phyloP scores from a whole-genome alignment of 2,113 vertebrate genomes.

The Platycercus adscitus region DNA sequence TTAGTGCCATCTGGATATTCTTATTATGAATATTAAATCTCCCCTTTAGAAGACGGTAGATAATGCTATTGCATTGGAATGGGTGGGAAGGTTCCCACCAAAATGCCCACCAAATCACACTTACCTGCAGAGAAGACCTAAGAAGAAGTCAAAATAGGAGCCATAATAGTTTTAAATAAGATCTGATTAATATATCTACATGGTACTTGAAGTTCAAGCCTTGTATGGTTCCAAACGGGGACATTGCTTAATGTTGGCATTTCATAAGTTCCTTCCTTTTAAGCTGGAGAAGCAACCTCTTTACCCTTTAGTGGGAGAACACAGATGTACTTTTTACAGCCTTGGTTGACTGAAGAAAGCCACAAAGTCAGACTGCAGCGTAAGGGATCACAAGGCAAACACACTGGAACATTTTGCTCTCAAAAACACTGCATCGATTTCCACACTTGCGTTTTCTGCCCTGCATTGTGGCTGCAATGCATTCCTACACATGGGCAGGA shows the following conservation, averaged over 20 bases:
- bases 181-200: neutral
- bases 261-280: neutral
- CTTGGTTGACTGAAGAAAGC: neutral
- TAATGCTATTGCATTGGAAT: neutral
- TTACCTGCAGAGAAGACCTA: neutral
- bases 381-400: neutral
- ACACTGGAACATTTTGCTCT: slow-evolving; percentile 10
- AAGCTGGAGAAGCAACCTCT: neutral
- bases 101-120: neutral
- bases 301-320: neutral
- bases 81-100: neutral
- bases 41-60: neutral
- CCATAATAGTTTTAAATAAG: neutral
- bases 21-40: neutral
- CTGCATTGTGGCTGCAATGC: neutral
- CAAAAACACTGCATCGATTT: neutral
- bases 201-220: neutral
- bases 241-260: slow-evolving; percentile 12
- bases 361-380: neutral
- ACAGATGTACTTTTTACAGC: neutral
- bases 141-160: neutral
- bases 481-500: neutral
- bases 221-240: neutral
- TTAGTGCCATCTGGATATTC: slow-evolving; percentile 30
- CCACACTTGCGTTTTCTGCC: neutral